phyloP scores from a whole-genome alignment of 2,113 vertebrate genomes.

The Cepphus grylle region DNA sequence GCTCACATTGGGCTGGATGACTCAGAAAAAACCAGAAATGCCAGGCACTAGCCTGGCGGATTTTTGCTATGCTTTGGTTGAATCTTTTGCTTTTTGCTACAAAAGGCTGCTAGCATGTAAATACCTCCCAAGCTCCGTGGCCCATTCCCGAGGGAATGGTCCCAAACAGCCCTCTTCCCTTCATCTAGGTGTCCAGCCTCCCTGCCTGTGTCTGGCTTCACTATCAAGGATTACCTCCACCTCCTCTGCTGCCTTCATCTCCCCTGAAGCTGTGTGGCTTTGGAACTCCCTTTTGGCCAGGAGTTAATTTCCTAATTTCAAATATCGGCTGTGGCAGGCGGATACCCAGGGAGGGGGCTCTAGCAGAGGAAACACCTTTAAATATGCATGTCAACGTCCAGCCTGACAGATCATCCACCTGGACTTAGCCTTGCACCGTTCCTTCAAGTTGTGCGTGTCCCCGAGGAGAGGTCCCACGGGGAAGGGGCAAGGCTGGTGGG shows the following conservation, averaged over 20 bases:
- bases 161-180: background rate
- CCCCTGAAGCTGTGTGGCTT: background rate
- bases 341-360: background rate
- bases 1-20: background rate
- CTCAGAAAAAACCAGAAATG: background rate
- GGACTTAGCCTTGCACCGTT: background rate
- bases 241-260: background rate
- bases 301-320: background rate
- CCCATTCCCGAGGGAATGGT: background rate
- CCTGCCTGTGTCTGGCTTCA: background rate
- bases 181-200: background rate
- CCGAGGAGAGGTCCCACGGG: background rate
- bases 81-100: background rate
- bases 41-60: background rate
- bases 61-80: background rate
- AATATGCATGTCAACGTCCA: background rate
- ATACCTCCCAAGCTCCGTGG: background rate
- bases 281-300: background rate
- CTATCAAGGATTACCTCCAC: background rate
- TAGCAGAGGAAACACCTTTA: background rate
- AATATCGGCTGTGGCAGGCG: fast-evolving
- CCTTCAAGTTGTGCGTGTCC: background rate
- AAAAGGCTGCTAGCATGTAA: background rate
- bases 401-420: background rate
- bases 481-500: background rate